Conservation (phyloP, 2,888 invertebrate species). For the Sipha maydis region DNA sequence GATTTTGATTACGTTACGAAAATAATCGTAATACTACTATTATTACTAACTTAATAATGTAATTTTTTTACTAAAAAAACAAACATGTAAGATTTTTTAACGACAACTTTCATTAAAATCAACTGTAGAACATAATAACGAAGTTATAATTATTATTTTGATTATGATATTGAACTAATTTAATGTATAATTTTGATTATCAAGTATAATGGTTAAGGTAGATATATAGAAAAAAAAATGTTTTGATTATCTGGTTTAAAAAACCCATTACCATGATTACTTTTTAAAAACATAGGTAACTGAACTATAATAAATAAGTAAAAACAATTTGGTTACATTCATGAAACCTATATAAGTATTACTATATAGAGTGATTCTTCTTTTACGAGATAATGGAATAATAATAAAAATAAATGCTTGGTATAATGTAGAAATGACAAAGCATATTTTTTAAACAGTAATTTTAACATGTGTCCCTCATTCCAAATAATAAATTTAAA, state of each 20-base stretch:
- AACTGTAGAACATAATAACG: slow-evolving; percentile 40
- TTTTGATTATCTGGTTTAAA: slow-evolving; percentile 54
- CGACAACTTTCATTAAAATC: slow-evolving; percentile 24
- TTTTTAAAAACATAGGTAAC: slow-evolving; percentile 39
- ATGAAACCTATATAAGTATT: neutral
- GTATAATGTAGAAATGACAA: neutral
- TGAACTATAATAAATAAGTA: slow-evolving; percentile 29
- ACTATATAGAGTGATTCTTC: slow-evolving; percentile 18
- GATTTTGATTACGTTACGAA: neutral
- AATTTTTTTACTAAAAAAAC: neutral
- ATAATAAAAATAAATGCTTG: too few species aligned
- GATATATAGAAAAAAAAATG: neutral
- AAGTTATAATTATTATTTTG: slow-evolving; percentile 18
- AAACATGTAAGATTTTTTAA: neutral
- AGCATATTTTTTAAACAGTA: neutral
- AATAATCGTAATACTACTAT: neutral
- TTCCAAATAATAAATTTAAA: too few species aligned
- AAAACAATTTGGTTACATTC: slow-evolving; percentile 24
- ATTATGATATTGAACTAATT: slow-evolving; percentile 42
- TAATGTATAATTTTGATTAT: slow-evolving; percentile 56
- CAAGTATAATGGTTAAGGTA: neutral
- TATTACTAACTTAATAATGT: neutral
- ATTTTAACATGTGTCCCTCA: neutral
- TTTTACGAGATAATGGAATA: neutral
- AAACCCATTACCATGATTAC: slow-evolving; percentile 37